Evolutionary conservation across 64 coral and sea anemone species (phyloP).

Genomic region (Stichodactyla helianthus): DNA sequence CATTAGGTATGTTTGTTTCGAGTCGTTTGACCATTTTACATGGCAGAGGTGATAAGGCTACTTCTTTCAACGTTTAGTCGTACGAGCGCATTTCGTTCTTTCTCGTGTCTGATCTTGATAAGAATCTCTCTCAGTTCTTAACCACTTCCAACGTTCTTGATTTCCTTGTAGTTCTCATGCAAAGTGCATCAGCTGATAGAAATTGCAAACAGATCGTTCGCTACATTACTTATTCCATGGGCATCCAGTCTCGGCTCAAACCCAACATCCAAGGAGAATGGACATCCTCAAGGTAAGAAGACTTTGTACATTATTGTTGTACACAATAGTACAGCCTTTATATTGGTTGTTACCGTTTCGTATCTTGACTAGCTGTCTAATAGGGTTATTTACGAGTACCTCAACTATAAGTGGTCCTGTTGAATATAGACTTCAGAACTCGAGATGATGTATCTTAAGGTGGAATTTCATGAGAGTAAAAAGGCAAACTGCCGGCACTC

Average conservation of each 20-base stretch:
- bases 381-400: neutral
- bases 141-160: slow-evolving; percentile 42
- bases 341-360: neutral
- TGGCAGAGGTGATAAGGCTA: neutral
- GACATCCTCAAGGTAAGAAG: slow-evolving; percentile 52
- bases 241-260: neutral
- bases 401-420: neutral
- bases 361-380: neutral
- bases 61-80: neutral
- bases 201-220: slow-evolving; percentile 45
- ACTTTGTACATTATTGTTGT: neutral
- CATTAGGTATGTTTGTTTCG: slow-evolving; percentile 1
- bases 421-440: neutral
- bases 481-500: neutral
- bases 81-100: neutral
- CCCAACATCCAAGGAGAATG: slow-evolving; percentile 43
- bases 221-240: slow-evolving; percentile 34
- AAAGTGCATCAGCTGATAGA: slow-evolving; percentile 11
- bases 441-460: neutral
- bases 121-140: slow-evolving; percentile 31
- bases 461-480: neutral
- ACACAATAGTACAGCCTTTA: neutral
- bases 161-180: slow-evolving; percentile 35
- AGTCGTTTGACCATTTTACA: neutral
- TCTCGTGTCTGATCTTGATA: slow-evolving; percentile 25